Percentiles rank a stretch among this genome's conserved stretches.
These are phyloP conservation scores for Morone saxatilis DNA, from an alignment of 2,113 vertebrate species.

Conservation along the genomic window DNA sequence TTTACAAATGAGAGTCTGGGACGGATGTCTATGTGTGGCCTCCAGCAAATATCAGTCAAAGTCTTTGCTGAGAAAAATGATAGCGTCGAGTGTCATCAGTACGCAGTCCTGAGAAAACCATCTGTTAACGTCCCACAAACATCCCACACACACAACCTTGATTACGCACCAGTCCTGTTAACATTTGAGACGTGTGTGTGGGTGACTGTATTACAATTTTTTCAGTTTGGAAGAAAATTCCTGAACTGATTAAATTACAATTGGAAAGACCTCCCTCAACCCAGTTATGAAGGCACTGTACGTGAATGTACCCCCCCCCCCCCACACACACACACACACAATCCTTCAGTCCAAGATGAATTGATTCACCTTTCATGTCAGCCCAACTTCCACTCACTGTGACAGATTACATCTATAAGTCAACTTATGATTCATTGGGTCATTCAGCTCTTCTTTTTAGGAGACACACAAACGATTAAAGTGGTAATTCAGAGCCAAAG, in stretches of 20 bases:
- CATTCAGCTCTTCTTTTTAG: slow-evolving; percentile 39
- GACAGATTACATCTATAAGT: slow-evolving; percentile 55
- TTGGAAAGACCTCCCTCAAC: not conserved
- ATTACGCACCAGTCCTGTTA: not conserved
- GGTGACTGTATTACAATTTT: slow-evolving; percentile 1
- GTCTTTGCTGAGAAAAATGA: too few species aligned
- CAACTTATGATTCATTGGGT: slow-evolving; percentile 59
- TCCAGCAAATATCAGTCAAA: not conserved
- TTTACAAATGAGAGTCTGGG: not conserved
- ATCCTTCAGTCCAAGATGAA: slow-evolving; percentile 40
- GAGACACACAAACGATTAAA: slow-evolving; percentile 49
- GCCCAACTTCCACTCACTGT: slow-evolving; percentile 30
- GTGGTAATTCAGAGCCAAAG: slow-evolving; percentile 31
- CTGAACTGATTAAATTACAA: not conserved
- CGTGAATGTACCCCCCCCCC: not conserved
- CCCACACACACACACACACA: not conserved
- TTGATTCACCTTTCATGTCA: slow-evolving; percentile 64
- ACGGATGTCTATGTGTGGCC: not conserved
- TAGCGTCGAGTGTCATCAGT: too few species aligned
- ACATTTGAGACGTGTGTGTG: not conserved
- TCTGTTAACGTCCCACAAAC: not conserved
- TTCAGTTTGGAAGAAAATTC: not conserved
- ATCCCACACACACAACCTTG: not conserved
- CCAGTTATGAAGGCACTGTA: not conserved
- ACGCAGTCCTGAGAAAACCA: too few species aligned